Evolutionary conservation across 2,113 vertebrate genomes (phyloP), one percentile per base, ranked within the genome.

Genomic region (Hypanus sabinus): DNA sequence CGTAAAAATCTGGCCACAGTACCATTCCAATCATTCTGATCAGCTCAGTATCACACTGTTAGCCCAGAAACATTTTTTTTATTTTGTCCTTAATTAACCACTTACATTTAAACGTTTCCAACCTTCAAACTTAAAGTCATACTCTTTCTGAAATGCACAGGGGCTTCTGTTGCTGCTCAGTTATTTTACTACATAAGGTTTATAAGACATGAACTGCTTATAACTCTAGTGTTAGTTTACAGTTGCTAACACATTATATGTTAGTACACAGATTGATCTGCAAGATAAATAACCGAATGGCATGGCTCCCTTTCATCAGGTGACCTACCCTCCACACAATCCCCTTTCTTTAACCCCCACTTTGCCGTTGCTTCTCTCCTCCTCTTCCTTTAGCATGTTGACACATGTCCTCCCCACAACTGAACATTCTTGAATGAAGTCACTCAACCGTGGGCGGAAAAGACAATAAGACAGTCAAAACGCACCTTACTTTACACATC

Each of bases 11-110:
- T 96, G 96, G 95, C 95, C 96, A 96, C 95, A 95, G 95, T 95
- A 94, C 95, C 96, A 97, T 97, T 97, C 97, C 96, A 96, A 97
- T 97, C 96, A 97, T 97, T 97, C 96, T 96, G 95, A 93, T 94
- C 94, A 94, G 95, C 77, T 88, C 94, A 95, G 95, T 95, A 95
- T 96, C 94, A 94, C 94, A 94, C 94, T 95, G 94, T 27, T 94
- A 93, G 36, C 36, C 94, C 95, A 94, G 95, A 94, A 95, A 95
- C 94, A 94, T 94, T 68, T 1, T 33, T 93, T 1, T 3, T 3
- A 36, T 75, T 73, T 94, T 79, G 94, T 94, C 87, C 94, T 91
- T 95, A 95, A 95, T 87, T 93, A 93, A 68, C 88, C 12, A 10
- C 36, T 70, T 65, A 33, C 62, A 68, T 65, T 68, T 91, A 10